A percentile compares a stretch with the other conserved stretches of the same genome.
Conservation (phyloP, 2,888 invertebrate species). For the Hecatera dysodea region DNA sequence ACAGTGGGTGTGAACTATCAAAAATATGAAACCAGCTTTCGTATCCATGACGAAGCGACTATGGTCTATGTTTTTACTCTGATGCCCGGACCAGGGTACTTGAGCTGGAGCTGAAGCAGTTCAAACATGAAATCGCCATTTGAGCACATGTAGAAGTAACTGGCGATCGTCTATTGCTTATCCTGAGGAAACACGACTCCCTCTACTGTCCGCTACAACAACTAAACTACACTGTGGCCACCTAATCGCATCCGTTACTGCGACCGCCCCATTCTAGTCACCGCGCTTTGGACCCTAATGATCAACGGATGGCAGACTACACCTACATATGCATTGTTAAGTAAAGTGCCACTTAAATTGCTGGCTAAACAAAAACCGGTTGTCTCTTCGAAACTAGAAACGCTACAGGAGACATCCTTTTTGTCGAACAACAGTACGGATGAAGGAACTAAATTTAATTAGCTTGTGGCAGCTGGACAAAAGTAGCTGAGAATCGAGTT, state of each 20-base stretch:
- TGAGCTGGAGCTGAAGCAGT: no score
- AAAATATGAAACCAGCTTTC: no score
- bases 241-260: background rate
- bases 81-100: no score
- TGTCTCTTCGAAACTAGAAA: background rate
- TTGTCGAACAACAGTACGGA: background rate
- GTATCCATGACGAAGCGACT: no score
- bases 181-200: background rate
- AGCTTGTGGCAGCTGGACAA: background rate
- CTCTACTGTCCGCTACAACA: background rate
- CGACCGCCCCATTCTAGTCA: background rate
- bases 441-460: background rate
- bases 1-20: no score
- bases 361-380: background rate
- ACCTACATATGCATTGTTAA: background rate
- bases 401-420: background rate
- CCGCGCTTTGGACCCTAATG: slow-evolving; percentile 24
- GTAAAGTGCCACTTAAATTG: background rate
- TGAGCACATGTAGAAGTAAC: no score
- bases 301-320: slow-evolving; percentile 19
- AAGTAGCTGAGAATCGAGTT: background rate
- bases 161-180: background rate
- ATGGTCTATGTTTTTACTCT: no score
- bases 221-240: background rate
- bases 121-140: no score